Evolutionary conservation across 1,140 invertebrate genomes (phyloP).

Genomic region (Diplogasteroides magnus): DNA sequence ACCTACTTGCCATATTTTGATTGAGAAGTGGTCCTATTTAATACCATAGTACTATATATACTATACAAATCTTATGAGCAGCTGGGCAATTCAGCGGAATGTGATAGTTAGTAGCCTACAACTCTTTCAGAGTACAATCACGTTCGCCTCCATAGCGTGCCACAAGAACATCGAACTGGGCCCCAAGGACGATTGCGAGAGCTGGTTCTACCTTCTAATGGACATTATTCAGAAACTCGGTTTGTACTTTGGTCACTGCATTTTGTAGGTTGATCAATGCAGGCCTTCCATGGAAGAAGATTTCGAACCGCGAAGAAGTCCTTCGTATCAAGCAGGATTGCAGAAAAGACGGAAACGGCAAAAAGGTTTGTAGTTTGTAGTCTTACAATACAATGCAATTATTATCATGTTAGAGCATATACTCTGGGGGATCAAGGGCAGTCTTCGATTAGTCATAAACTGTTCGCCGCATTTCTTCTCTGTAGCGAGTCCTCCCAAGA

Average conservation of each 20-base stretch:
- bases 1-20: no score
- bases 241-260: background rate
- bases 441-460: background rate
- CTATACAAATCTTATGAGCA: no score
- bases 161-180: constrained; percentile 33
- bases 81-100: no score
- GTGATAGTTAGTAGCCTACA: no score
- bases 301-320: constrained; percentile 35
- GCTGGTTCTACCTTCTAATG: constrained; percentile 40
- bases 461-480: constrained; percentile 5
- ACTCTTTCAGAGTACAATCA: constrained; percentile 31
- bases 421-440: background rate
- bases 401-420: no score
- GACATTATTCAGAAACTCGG: constrained; percentile 29
- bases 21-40: background rate
- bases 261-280: background rate
- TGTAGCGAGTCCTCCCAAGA: constrained; percentile 7
- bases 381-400: no score
- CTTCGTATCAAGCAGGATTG: constrained; percentile 27
- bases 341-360: constrained; percentile 16
- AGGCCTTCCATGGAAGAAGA: constrained; percentile 34
- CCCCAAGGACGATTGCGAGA: constrained; percentile 41
- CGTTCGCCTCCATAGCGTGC: constrained; percentile 34
- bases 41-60: background rate
- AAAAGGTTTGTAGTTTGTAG: no score